phyloP scores from a whole-genome alignment of 2,113 vertebrate species.

The Tychaedon coryphoeus region DNA sequence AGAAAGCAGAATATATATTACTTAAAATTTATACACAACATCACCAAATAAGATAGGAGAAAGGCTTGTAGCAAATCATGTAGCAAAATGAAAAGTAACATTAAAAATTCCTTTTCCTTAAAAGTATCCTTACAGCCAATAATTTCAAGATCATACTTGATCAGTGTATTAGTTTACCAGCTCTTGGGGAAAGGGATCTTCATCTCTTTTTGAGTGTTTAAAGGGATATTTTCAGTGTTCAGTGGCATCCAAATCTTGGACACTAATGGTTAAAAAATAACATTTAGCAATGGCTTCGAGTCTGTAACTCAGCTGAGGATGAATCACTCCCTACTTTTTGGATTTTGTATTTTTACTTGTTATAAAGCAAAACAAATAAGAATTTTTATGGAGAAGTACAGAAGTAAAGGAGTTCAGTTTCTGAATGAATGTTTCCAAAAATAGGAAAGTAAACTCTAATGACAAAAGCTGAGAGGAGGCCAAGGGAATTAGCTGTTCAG shows the following conservation, averaged over 20 bases:
- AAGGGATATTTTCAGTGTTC: neutral
- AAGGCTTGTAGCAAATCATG: neutral
- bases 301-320: slow-evolving; percentile 36
- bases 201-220: neutral
- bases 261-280: neutral
- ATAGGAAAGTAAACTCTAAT: neutral
- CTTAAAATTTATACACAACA: neutral
- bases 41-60: neutral
- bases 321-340: slow-evolving; percentile 9
- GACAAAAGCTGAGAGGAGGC: neutral
- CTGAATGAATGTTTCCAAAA: neutral
- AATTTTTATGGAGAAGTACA: neutral
- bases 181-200: neutral
- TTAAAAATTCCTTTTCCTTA: neutral
- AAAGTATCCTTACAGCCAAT: neutral
- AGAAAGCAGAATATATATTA: neutral
- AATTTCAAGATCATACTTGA: neutral
- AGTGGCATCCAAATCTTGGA: neutral
- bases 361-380: neutral
- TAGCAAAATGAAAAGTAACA: neutral
- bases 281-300: neutral
- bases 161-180: neutral
- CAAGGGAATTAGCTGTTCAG: neutral
- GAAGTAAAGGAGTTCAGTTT: slow-evolving; percentile 1
- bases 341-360: neutral